Conservation (phyloP, 1,140 invertebrate genomes). For the Campodea augens region DNA sequence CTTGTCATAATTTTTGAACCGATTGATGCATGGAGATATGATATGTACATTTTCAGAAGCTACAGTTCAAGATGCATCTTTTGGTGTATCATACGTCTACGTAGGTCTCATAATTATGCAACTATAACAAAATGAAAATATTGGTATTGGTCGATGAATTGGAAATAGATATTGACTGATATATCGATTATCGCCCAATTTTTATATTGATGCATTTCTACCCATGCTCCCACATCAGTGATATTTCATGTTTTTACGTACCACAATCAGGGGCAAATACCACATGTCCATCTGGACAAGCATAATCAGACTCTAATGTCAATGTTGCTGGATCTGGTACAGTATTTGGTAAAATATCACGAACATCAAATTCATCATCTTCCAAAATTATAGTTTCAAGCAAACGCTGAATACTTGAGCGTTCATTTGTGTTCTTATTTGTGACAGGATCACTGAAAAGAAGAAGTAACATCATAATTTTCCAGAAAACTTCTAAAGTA, state of each 20-base stretch:
- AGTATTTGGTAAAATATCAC: conserved; percentile 82
- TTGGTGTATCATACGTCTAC: too few relatives aligned
- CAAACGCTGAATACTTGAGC: conserved; percentile 58
- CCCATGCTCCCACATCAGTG: too few relatives aligned
- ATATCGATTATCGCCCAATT: too few relatives aligned
- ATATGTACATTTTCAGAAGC: too few relatives aligned
- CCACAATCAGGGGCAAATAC: conserved; percentile 77
- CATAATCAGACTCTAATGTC: conserved; percentile 67
- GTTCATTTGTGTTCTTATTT: conserved; percentile 65
- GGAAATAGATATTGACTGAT: too few relatives aligned
- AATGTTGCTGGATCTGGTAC: conserved; percentile 79
- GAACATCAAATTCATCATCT: conserved; percentile 79
- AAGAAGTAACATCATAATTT: not conserved
- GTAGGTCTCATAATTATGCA: too few relatives aligned
- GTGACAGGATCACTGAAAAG: conserved; percentile 64
- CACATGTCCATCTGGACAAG: conserved; percentile 79
- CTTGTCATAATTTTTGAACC: too few relatives aligned
- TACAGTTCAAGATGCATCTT: too few relatives aligned
- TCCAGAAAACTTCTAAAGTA: not conserved
- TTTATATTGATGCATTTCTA: too few relatives aligned
- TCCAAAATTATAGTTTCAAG: conserved; percentile 74
- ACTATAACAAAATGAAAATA: too few relatives aligned
- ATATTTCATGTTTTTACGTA: conserved; percentile 26
- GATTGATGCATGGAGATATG: too few relatives aligned
- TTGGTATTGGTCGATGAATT: too few relatives aligned